Conservation (phyloP, 2,888 invertebrate genomes). For the Mythimna pallens region DNA sequence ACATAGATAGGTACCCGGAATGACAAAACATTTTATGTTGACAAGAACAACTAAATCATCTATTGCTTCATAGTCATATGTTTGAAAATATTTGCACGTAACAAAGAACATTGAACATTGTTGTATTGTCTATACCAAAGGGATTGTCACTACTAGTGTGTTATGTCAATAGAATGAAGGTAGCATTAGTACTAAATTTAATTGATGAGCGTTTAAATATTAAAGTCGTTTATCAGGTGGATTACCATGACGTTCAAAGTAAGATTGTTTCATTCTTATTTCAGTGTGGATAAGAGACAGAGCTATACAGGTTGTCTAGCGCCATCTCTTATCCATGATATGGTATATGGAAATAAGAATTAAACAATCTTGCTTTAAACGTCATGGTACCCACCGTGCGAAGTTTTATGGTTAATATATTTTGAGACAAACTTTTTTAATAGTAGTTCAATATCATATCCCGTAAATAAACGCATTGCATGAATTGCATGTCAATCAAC, state of each 20-base stretch:
- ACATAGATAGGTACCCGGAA: not conserved
- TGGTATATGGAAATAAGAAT: no score
- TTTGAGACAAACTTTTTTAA: no score
- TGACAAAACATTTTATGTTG: not conserved
- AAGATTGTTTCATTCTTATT: no score
- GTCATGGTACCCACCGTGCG: no score
- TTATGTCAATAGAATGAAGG: not conserved
- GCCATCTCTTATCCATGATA: no score
- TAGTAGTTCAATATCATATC: no score
- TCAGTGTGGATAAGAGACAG: no score
- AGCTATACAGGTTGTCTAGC: no score
- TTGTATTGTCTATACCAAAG: not conserved
- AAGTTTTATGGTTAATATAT: not conserved
- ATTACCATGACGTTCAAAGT: no score
- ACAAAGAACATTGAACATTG: not conserved
- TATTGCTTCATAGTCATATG: not conserved
- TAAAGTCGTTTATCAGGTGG: not conserved
- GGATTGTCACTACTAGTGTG: not conserved
- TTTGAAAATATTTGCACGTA: slow-evolving; percentile 6
- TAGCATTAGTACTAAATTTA: not conserved
- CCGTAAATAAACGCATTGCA: not conserved
- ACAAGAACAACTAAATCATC: not conserved
- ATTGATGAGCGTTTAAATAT: not conserved
- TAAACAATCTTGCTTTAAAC: no score
- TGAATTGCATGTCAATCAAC: not conserved